A percentile compares a stretch with the other conserved stretches of the same genome.
Evolutionary conservation across 1,140 invertebrate species (phyloP).

Genomic region (Drosophila triauraria): DNA sequence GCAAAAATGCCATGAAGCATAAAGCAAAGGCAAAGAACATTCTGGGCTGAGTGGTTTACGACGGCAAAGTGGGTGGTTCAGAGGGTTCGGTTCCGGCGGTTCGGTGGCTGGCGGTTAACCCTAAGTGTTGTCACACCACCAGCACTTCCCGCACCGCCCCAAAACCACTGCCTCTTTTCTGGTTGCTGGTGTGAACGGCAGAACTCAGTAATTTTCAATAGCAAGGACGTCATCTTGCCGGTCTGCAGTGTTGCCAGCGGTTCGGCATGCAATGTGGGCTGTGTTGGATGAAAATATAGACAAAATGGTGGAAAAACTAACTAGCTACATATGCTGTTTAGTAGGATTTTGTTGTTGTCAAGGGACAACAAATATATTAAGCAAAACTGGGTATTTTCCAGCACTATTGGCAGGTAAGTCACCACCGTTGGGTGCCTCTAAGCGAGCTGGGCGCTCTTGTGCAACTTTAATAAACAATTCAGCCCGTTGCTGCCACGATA

Average conservation of each 20-base stretch:
- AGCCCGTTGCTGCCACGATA: conserved; percentile 29
- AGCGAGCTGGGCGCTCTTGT: conserved; percentile 23
- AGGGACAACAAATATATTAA: neutral
- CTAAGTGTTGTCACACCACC: conserved; percentile 73
- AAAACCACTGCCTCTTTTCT: conserved; percentile 61
- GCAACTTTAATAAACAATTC: conserved; percentile 64
- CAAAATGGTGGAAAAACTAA: neutral
- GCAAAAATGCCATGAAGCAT: conserved; percentile 60
- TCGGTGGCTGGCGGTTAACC: conserved; percentile 71
- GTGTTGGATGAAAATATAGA: conserved; percentile 8
- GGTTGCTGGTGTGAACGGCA: conserved; percentile 57
- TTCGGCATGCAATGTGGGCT: conserved; percentile 8
- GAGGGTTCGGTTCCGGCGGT: conserved; percentile 25
- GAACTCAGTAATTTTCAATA: conserved; percentile 66
- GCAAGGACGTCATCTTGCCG: conserved; percentile 29
- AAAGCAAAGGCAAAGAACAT: conserved; percentile 59
- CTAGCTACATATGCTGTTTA: neutral
- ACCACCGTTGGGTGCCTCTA: conserved; percentile 7
- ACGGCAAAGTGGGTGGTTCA: conserved; percentile 1
- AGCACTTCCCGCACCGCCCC: conserved; percentile 12
- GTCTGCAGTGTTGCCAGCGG: conserved; percentile 22
- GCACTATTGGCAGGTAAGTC: neutral
- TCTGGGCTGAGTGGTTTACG: conserved; percentile 36
- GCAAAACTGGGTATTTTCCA: too few species aligned
- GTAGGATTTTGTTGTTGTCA: too few species aligned